A percentile compares a stretch with the other conserved stretches of the same genome.
These are phyloP conservation scores for Megaceryle torquata DNA, from an alignment of 2,113 vertebrate species.

Conservation along the genomic window DNA sequence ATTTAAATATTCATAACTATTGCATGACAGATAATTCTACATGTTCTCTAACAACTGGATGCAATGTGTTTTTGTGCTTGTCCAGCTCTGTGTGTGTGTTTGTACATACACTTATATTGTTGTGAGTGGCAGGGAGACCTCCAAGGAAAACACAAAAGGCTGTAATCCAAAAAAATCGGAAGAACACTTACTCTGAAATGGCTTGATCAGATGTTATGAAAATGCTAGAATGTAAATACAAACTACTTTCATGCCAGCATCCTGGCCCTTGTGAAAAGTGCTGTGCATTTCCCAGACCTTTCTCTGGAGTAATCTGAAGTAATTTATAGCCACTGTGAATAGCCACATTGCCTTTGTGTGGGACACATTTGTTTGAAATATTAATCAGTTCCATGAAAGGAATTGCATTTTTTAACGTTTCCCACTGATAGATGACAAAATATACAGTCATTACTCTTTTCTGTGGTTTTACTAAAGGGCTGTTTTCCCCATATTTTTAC, in stretches of 20 bases:
- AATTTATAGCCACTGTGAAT: constrained; percentile 31
- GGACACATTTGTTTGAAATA: constrained; percentile 39
- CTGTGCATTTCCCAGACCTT: constrained; percentile 23
- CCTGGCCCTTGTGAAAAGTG: neutral
- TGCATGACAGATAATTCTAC: neutral
- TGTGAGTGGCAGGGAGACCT: neutral
- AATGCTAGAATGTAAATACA: constrained; percentile 59
- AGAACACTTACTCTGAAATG: neutral
- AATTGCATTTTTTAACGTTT: neutral
- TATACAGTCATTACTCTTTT: constrained; percentile 36
- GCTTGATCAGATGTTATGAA: constrained; percentile 13
- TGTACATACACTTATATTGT: neutral
- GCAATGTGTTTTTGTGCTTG: neutral
- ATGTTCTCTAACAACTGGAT: neutral
- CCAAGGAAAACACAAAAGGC: neutral
- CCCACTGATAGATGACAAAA: constrained; percentile 23
- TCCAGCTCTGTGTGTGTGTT: neutral
- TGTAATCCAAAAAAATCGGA: neutral
- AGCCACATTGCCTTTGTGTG: neutral
- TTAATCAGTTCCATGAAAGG: constrained; percentile 24
- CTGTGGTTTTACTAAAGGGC: constrained; percentile 51
- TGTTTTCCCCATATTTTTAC: constrained; percentile 34
- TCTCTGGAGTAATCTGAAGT: neutral
- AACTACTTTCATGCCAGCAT: neutral
- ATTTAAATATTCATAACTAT: neutral